Base-by-base conservation (phyloP, 2,888 invertebrate species). In the Drosophila phalerata region DNA sequence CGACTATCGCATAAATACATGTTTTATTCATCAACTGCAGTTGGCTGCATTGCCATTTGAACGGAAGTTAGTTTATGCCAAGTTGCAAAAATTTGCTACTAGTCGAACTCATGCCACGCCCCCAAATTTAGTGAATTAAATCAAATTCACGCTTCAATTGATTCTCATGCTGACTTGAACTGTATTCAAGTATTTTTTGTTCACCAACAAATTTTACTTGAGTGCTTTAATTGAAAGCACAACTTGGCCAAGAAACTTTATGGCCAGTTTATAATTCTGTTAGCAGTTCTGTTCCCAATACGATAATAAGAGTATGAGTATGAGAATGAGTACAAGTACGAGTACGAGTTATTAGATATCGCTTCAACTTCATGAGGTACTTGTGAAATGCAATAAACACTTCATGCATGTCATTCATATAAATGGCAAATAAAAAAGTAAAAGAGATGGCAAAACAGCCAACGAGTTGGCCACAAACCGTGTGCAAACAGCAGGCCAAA, bases 121-220 rank as follows among this genome's bases (percentile, higher is more conserved):
- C 61, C 48, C 64, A 67, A 78, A 82, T 69, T 78, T 78, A 55
- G 70, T 73, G 79, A 82, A 82, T 82, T 82, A 82, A 82, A 82
- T 82, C 82, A 82, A 82, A 78, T 83, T 83, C 68, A 80, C 71
- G 83, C 81, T 83, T 83, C 81, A 83, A 83, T 83, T 83, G 83
- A 79, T 75, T 81, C 68, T 80, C 73, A 73, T 79, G 69, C 81
- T 69, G 69, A 79, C 69, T 77, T 71, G 68, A 57, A 68, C 69
- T 56, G 74, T 62, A 69, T 66, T 73, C 61, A 71, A 79, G 69
- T 77, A 1, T 30, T 8, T 37, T 79, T 68, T 66, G 22, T 22
- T 60, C 58, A 61, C 52, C 51, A 48, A 62, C 65, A 73, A 73
- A 71, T 71, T 77, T 66, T 65, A 63, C 69, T 77, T 71, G 63